Percentiles rank a stretch among this genome's conserved stretches.
Evolutionary conservation across 2,888 invertebrate species (phyloP).

Genomic region (Oxyscelio sp.): DNA sequence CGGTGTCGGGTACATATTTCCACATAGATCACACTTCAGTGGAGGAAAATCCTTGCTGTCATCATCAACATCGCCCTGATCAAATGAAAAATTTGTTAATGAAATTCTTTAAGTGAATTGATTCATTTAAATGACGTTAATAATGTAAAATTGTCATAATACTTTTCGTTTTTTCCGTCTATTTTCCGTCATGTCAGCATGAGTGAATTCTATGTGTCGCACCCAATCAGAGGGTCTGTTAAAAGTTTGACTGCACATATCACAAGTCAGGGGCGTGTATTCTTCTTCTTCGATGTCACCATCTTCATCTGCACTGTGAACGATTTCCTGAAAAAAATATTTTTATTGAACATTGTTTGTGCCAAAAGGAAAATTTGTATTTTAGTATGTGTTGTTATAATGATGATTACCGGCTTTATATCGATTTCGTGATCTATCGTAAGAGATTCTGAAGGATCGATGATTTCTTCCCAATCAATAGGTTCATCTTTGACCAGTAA

Average conservation of each 20-base stretch:
- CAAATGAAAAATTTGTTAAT: not conserved
- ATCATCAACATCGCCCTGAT: constrained; percentile 91
- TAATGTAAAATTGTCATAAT: constrained; percentile 39
- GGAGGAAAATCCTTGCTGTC: constrained; percentile 92
- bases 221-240: constrained; percentile 95
- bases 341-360: no score
- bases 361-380: no score
- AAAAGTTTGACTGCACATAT: constrained; percentile 95
- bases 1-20: constrained; percentile 92
- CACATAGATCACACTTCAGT: constrained; percentile 93
- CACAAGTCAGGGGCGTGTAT: constrained; percentile 94
- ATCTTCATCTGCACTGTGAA: constrained; percentile 89
- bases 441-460: constrained; percentile 91
- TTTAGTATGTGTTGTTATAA: no score
- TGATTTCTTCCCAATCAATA: constrained; percentile 93
- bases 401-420: constrained; percentile 90
- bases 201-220: constrained; percentile 93
- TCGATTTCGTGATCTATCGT: constrained; percentile 92
- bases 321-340: constrained; percentile 86
- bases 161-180: constrained; percentile 87
- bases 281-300: constrained; percentile 90
- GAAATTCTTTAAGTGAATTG: not conserved
- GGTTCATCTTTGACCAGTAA: no score
- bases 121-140: not conserved
- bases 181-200: constrained; percentile 91